Evolutionary conservation across 2,113 vertebrate species (phyloP).

Genomic region (Lepus timidus): DNA sequence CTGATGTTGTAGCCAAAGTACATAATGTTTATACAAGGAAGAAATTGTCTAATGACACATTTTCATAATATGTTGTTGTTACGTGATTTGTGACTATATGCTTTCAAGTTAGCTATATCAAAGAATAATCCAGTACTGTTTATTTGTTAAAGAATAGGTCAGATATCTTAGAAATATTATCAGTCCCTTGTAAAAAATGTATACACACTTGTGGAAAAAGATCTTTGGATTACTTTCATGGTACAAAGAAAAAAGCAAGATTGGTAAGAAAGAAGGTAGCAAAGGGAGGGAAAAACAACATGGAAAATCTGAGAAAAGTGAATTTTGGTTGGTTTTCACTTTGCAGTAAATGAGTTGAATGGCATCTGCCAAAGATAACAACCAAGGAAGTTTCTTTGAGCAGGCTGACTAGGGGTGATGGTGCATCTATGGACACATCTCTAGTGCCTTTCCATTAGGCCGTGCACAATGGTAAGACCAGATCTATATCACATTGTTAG

Average conservation of each 20-base stretch:
- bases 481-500: not conserved
- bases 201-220: not conserved
- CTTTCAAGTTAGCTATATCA: not conserved
- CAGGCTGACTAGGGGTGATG: not conserved
- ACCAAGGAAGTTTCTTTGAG: not conserved
- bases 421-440: fast-evolving
- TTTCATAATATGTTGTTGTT: too few species aligned
- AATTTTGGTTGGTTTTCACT: not conserved
- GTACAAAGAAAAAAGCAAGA: not conserved
- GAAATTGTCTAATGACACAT: too few species aligned
- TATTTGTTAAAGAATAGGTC: not conserved
- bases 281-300: not conserved
- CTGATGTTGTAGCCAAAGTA: too few species aligned
- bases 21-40: too few species aligned
- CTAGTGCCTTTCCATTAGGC: not conserved
- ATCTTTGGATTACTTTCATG: not conserved
- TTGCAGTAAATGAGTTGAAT: not conserved
- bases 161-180: not conserved
- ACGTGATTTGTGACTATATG: too few species aligned
- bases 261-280: not conserved
- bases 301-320: not conserved
- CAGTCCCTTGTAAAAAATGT: not conserved
- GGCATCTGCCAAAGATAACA: not conserved
- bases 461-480: fast-evolving
- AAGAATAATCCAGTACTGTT: not conserved